Conservation (phyloP, 92 coral and sea anemone species). For the Porites lobata region DNA sequence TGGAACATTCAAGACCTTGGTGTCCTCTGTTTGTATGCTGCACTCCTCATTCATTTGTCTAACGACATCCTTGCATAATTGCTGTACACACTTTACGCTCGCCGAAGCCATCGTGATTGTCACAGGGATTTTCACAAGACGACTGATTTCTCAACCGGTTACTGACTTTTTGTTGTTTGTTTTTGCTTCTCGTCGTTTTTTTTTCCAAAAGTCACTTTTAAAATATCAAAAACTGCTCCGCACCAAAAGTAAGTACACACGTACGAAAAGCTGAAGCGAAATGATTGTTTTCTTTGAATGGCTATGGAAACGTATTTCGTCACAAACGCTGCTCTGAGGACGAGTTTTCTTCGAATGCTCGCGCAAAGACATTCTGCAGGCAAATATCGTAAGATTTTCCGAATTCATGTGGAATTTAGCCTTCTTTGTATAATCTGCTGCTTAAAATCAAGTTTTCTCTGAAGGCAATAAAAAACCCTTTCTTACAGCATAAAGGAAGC, state of each 20-base stretch:
- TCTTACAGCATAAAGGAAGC: too few relatives aligned
- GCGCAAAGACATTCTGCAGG: not conserved
- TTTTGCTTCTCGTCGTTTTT: not conserved
- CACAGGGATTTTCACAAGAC: not conserved
- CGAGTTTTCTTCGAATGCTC: not conserved
- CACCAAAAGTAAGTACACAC: not conserved
- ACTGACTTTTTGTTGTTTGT: too few relatives aligned
- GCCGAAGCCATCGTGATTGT: conserved; percentile 8
- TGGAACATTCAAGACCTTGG: too few relatives aligned
- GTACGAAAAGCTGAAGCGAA: not conserved
- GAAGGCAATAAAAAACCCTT: too few relatives aligned
- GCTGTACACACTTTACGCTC: too few relatives aligned
- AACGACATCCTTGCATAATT: too few relatives aligned
- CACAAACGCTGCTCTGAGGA: not conserved
- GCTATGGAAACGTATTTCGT: not conserved
- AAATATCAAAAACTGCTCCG: not conserved
- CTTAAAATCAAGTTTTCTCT: too few relatives aligned
- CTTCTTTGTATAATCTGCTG: too few relatives aligned
- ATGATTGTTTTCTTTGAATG: not conserved
- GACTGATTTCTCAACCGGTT: not conserved
- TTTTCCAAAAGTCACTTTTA: not conserved
- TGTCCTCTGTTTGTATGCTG: too few relatives aligned
- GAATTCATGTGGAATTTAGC: too few relatives aligned
- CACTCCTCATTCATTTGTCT: too few relatives aligned
- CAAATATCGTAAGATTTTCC: too few relatives aligned